A percentile compares a stretch with the other conserved stretches of the same genome.
Evolutionary conservation across 2,113 vertebrate species (phyloP).

Genomic region (Tenrec ecaudatus): DNA sequence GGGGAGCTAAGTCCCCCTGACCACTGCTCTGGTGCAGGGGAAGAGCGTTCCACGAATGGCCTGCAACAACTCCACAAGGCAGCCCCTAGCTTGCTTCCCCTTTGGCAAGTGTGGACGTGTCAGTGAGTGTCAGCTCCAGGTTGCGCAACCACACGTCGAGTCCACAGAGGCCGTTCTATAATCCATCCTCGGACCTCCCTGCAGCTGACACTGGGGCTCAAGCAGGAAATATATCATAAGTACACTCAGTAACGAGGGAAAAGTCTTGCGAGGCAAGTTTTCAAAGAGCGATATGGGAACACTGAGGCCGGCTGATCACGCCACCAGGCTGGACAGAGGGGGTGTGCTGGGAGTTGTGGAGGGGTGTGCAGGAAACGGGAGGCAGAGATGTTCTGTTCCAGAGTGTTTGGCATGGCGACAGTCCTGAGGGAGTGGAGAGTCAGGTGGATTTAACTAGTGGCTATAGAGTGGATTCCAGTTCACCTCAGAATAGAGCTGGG

Average conservation of each 20-base stretch:
- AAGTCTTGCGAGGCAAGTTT: background rate
- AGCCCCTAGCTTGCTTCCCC: background rate
- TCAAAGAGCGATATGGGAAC: background rate
- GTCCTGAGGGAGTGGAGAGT: background rate
- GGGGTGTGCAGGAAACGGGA: background rate
- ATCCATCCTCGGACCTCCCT: background rate
- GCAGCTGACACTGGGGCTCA: background rate
- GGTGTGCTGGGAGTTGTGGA: background rate
- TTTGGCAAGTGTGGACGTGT: background rate
- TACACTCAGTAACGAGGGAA: background rate
- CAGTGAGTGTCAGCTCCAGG: background rate
- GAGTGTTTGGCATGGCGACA: background rate
- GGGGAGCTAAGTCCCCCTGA: background rate
- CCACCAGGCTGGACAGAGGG: too few species aligned
- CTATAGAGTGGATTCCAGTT: background rate
- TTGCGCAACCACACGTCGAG: constrained; percentile 4
- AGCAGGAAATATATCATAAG: too few species aligned
- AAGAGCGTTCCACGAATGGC: background rate
- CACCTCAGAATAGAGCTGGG: background rate
- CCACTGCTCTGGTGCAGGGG: background rate
- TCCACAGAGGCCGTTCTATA: background rate
- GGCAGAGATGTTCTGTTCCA: background rate
- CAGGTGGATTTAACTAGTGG: background rate
- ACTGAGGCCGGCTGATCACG: background rate
- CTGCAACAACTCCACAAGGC: background rate